These are phyloP conservation scores for Gadopsis marmoratus DNA, from an alignment of 2,797 vertebrate genomes.

Conservation along the genomic window DNA sequence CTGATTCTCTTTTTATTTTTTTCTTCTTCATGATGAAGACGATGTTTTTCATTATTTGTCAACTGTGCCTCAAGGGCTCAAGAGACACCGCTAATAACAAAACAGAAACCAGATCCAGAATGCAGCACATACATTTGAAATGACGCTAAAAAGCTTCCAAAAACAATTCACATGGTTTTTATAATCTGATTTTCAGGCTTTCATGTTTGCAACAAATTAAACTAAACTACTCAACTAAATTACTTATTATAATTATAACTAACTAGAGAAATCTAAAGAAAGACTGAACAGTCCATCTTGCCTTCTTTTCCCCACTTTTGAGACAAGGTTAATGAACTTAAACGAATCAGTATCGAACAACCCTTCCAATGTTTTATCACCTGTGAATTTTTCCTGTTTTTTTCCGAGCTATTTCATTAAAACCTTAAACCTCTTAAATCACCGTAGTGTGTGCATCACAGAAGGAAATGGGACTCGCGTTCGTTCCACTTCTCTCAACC, in stretches of 20 bases:
- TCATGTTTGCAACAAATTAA: not conserved
- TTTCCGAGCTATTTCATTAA: not conserved
- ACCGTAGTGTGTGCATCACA: not conserved
- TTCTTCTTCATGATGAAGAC: conserved; percentile 1
- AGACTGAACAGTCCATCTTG: not conserved
- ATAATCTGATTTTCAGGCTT: not conserved
- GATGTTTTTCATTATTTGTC: conserved; percentile 37
- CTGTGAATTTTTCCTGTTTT: not conserved
- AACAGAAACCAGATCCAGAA: conserved; percentile 55
- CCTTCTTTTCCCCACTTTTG: not conserved
- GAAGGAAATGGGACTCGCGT: not conserved
- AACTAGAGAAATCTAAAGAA: not conserved
- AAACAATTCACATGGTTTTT: not conserved
- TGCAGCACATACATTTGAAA: conserved; percentile 11
- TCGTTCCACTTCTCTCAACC: not conserved
- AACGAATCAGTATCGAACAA: conserved; percentile 1
- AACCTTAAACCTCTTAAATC: not conserved
- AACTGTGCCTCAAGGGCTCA: conserved; percentile 7
- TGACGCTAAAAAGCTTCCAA: not conserved
- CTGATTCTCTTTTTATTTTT: not conserved
- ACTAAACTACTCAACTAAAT: not conserved
- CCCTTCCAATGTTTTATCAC: not conserved
- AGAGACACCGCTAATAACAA: conserved; percentile 12
- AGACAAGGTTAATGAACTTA: not conserved
- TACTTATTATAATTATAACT: not conserved